Evolutionary conservation across 2,888 invertebrate species (phyloP).

Genomic region (Spatulosminthurus flaviceps): DNA sequence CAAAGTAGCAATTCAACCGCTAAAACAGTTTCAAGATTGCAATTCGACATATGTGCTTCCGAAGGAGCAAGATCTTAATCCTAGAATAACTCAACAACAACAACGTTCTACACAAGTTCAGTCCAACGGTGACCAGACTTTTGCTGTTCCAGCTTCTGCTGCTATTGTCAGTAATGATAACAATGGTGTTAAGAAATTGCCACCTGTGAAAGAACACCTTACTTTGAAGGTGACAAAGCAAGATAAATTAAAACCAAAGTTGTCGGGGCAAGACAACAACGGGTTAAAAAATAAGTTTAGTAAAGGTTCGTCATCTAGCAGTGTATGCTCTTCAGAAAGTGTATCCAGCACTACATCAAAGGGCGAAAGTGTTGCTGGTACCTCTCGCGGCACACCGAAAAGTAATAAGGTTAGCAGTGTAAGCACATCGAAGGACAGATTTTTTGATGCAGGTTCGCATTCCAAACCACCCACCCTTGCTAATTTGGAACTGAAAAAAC

Average conservation of each 20-base stretch:
- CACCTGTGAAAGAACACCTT: too few species aligned
- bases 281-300: too few species aligned
- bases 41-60: not conserved
- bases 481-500: constrained; percentile 29
- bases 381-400: not conserved
- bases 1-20: not conserved
- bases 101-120: not conserved
- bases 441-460: not conserved
- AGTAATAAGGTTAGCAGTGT: not conserved
- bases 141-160: too few species aligned
- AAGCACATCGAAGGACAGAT: not conserved
- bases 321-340: not conserved
- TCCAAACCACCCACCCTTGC: not conserved
- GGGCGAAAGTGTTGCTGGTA: not conserved
- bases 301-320: too few species aligned
- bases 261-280: too few species aligned
- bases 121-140: too few species aligned
- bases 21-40: not conserved
- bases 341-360: not conserved
- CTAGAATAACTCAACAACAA: not conserved
- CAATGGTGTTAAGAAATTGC: too few species aligned
- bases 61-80: too few species aligned
- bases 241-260: too few species aligned
- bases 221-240: too few species aligned
- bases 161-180: too few species aligned